Conservation (phyloP, 2,888 invertebrate genomes). For the Ligdia adustata region DNA sequence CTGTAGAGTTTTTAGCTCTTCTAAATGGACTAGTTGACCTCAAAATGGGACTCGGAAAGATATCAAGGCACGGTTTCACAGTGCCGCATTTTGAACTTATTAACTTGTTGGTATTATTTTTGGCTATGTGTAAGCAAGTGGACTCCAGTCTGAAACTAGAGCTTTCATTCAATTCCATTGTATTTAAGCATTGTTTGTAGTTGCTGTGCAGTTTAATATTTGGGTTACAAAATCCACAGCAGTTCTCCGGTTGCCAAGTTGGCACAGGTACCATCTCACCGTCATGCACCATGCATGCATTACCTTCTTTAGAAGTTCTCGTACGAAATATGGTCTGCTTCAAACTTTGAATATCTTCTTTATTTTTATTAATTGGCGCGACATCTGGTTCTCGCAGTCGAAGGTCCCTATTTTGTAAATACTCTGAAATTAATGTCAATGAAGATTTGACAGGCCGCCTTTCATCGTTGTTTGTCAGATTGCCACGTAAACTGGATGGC, state of each 20-base stretch:
- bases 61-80: slow-evolving; percentile 37
- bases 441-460: slow-evolving; percentile 52
- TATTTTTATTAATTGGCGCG: slow-evolving; percentile 43
- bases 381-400: slow-evolving; percentile 59
- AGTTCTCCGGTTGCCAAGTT: slow-evolving; percentile 60
- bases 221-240: slow-evolving; percentile 48
- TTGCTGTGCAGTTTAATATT: slow-evolving; percentile 28
- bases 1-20: slow-evolving; percentile 46
- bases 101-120: neutral
- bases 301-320: slow-evolving; percentile 66
- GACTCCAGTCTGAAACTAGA: slow-evolving; percentile 1
- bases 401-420: slow-evolving; percentile 67
- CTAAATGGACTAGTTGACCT: slow-evolving; percentile 51
- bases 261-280: slow-evolving; percentile 68
- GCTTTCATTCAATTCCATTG: neutral
- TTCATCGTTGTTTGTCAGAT: slow-evolving; percentile 44
- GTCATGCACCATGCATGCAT: slow-evolving; percentile 70
- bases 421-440: slow-evolving; percentile 69
- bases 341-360: slow-evolving; percentile 63
- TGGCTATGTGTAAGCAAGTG: neutral
- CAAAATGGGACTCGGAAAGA: slow-evolving; percentile 47
- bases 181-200: slow-evolving; percentile 5
- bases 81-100: neutral
- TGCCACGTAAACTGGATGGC: slow-evolving; percentile 68
- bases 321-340: slow-evolving; percentile 67